These are phyloP conservation scores for Tromatobia lineatoria DNA, from an alignment of 2,888 invertebrate genomes.

Conservation along the genomic window DNA sequence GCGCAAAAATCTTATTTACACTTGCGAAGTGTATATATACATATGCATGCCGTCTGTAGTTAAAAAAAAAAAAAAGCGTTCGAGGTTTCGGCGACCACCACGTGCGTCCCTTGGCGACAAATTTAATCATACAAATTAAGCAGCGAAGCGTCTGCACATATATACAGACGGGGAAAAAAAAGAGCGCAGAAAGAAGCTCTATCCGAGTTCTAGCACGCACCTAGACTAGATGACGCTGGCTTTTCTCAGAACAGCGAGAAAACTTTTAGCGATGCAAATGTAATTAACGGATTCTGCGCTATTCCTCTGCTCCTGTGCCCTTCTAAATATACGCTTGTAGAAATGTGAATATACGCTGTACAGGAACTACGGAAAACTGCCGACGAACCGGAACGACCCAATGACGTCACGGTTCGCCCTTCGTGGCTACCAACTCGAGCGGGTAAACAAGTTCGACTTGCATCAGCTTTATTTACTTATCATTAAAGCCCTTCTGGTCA, in stretches of 20 bases:
- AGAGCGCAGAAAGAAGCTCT: conserved; percentile 7
- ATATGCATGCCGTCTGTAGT: background rate
- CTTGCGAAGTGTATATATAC: background rate
- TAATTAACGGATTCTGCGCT: conserved; percentile 67
- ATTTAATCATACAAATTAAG: conserved; percentile 60
- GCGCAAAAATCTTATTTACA: background rate
- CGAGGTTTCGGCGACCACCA: background rate
- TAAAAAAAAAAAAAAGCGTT: conserved; percentile 1
- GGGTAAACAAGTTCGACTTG: background rate
- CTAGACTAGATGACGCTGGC: conserved; percentile 22
- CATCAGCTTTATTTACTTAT: conserved; percentile 1
- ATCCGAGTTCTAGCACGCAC: conserved; percentile 20
- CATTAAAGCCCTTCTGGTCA: background rate
- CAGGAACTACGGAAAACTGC: conserved; percentile 25
- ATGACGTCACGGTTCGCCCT: background rate
- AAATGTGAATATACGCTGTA: background rate
- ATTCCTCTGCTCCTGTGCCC: conserved; percentile 28
- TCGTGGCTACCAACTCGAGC: background rate
- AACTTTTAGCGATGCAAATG: conserved; percentile 72
- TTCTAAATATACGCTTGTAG: background rate
- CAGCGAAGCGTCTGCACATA: background rate
- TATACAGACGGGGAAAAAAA: background rate
- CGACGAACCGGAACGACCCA: conserved; percentile 8
- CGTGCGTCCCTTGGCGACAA: conserved; percentile 28
- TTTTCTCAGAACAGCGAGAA: conserved; percentile 52